A percentile compares a stretch with the other conserved stretches of the same genome.
These are phyloP conservation scores for Apogon hyalosoma DNA, from an alignment of 2,797 vertebrate genomes.

Conservation along the genomic window DNA sequence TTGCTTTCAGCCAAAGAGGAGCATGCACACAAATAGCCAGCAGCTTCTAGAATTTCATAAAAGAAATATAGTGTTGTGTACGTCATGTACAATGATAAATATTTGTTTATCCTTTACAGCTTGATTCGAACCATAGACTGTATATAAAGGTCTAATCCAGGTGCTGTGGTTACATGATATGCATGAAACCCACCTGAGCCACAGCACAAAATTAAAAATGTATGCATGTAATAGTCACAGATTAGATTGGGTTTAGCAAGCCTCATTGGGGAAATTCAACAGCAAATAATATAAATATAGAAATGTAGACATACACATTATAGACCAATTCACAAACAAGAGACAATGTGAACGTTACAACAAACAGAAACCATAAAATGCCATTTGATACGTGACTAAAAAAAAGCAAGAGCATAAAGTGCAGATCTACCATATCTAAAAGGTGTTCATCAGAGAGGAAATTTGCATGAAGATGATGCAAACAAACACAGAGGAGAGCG, in stretches of 20 bases:
- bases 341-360: too few relatives aligned
- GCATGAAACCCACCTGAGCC: not conserved
- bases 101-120: not conserved
- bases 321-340: too few relatives aligned
- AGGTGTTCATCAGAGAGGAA: too few relatives aligned
- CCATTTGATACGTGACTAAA: too few relatives aligned
- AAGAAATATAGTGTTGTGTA: not conserved
- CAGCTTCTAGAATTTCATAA: conserved; percentile 2
- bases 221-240: too few relatives aligned
- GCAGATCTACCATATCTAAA: too few relatives aligned
- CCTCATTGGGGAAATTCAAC: not conserved
- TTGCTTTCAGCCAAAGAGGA: conserved; percentile 13
- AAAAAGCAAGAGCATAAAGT: too few relatives aligned
- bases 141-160: too few relatives aligned
- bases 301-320: not conserved
- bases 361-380: too few relatives aligned
- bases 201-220: not conserved
- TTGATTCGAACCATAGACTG: not conserved
- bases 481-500: too few relatives aligned
- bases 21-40: conserved; percentile 17
- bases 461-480: too few relatives aligned
- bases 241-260: too few relatives aligned
- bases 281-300: not conserved
- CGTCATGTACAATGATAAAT: not conserved
- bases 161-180: not conserved